Conservation (phyloP, 2,888 invertebrate genomes). For the Pyrochroa serraticornis region DNA sequence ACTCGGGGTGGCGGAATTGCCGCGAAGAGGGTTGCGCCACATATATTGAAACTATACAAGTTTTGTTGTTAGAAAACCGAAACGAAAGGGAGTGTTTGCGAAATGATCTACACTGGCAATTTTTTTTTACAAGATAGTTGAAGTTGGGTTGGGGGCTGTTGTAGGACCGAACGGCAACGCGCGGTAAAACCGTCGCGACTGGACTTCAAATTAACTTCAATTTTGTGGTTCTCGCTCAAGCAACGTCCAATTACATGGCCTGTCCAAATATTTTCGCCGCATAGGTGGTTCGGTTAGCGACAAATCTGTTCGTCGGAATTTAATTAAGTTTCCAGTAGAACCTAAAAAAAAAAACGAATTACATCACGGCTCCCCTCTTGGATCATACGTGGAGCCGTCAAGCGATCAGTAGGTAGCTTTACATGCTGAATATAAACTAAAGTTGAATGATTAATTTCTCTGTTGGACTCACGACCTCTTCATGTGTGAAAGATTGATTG, state of each 20-base stretch:
- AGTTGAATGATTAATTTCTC: conserved; percentile 47
- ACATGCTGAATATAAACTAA: conserved; percentile 31
- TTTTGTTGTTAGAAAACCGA: too few species aligned
- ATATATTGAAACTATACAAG: too few species aligned
- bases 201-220: conserved; percentile 11
- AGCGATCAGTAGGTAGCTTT: conserved; percentile 31
- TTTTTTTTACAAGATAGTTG: too few species aligned
- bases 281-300: conserved; percentile 3
- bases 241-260: conserved; percentile 8
- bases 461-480: conserved; percentile 45
- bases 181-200: conserved; percentile 1
- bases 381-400: conserved; percentile 22
- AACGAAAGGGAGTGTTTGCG: too few species aligned
- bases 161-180: neutral
- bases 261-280: conserved; percentile 10
- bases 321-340: conserved; percentile 29
- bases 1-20: neutral
- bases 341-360: conserved; percentile 25
- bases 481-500: conserved; percentile 52
- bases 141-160: neutral
- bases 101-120: too few species aligned
- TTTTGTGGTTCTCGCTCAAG: conserved; percentile 7
- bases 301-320: conserved; percentile 20
- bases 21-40: neutral
- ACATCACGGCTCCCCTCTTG: conserved; percentile 23